Percentiles rank a stretch among this genome's conserved stretches.
These are phyloP conservation scores for Rutpela maculata DNA, from an alignment of 2,888 invertebrate species.

Conservation along the genomic window DNA sequence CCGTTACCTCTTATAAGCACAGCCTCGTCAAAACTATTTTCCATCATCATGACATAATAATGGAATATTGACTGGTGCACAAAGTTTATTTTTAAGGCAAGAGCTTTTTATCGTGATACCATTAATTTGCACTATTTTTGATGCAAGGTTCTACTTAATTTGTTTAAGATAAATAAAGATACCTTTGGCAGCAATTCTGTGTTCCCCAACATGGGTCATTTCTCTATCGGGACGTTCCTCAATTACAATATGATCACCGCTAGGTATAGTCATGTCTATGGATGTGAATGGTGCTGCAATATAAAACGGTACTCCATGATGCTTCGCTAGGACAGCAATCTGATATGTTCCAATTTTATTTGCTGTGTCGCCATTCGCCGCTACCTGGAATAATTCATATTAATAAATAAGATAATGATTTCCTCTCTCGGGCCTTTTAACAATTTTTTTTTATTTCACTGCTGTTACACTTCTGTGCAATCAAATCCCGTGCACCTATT, in stretches of 20 bases:
- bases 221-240: constrained; percentile 95
- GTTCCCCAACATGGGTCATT: constrained; percentile 92
- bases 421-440: too few species aligned
- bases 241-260: constrained; percentile 92
- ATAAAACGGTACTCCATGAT: constrained; percentile 95
- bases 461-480: too few species aligned
- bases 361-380: constrained; percentile 97
- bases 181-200: constrained; percentile 92
- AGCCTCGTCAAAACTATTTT: too few species aligned
- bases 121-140: too few species aligned
- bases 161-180: neutral
- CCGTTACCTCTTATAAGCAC: too few species aligned
- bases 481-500: too few species aligned
- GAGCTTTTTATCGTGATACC: too few species aligned
- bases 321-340: constrained; percentile 93
- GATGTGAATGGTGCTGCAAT: constrained; percentile 96
- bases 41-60: too few species aligned
- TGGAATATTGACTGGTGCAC: too few species aligned
- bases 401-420: constrained; percentile 6
- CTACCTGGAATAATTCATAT: constrained; percentile 77
- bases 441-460: too few species aligned
- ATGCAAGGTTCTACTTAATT: too few species aligned
- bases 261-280: constrained; percentile 86
- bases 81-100: too few species aligned
- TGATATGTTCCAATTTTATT: constrained; percentile 99